Percentiles rank a stretch among this genome's conserved stretches.
Evolutionary conservation across 1,140 invertebrate genomes (phyloP).

Genomic region (Planococcus citri): DNA sequence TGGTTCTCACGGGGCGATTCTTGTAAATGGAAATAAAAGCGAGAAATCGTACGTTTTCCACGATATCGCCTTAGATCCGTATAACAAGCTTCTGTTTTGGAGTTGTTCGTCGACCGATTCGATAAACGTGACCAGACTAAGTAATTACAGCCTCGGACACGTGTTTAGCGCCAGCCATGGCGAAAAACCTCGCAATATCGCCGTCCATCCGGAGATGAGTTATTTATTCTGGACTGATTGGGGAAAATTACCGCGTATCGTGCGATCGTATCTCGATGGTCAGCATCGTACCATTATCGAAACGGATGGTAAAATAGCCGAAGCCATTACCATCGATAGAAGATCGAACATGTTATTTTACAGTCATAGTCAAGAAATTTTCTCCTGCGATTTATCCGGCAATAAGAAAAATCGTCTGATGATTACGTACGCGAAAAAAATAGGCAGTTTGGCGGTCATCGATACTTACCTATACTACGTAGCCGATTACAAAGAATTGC

Average conservation of each 20-base stretch:
- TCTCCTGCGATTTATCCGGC: constrained; percentile 59
- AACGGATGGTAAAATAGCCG: constrained; percentile 50
- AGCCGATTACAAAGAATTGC: constrained; percentile 54
- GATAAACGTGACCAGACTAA: constrained; percentile 73
- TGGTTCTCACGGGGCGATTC: constrained; percentile 45
- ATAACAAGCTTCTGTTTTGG: constrained; percentile 75
- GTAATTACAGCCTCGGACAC: constrained; percentile 52
- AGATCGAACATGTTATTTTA: constrained; percentile 68
- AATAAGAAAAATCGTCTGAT: constrained; percentile 40
- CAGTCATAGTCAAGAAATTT: constrained; percentile 62
- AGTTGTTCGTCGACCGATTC: constrained; percentile 66
- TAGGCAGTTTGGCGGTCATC: constrained; percentile 11
- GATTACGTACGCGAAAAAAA: constrained; percentile 9
- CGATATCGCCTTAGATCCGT: constrained; percentile 74
- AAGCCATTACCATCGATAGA: constrained; percentile 69
- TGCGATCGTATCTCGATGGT: constrained; percentile 73
- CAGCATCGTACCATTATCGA: constrained; percentile 58
- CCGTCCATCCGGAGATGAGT: constrained; percentile 65
- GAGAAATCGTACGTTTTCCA: constrained; percentile 43
- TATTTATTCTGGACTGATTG: constrained; percentile 75
- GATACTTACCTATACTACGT: constrained; percentile 54
- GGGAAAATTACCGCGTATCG: constrained; percentile 55
- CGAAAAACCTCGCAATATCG: constrained; percentile 68
- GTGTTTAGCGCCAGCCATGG: constrained; percentile 53
- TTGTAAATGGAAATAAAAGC: constrained; percentile 33